These are phyloP conservation scores for Euphonia xanthogaster DNA, from an alignment of 2,797 vertebrate genomes.

Conservation along the genomic window DNA sequence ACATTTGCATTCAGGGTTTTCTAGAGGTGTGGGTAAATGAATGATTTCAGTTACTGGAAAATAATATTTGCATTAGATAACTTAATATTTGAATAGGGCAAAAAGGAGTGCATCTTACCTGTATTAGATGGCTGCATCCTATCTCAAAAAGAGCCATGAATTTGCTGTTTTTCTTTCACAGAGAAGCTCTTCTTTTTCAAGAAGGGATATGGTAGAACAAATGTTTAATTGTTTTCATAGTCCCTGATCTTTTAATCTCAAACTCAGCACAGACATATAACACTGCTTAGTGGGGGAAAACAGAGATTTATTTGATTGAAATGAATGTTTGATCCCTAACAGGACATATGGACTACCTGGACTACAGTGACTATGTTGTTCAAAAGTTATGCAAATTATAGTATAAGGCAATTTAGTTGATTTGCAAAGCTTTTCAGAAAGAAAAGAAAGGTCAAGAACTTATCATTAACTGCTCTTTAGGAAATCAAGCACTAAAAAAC, in stretches of 20 bases:
- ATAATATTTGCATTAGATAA: slow-evolving; percentile 56
- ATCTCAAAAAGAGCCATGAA: slow-evolving; percentile 6
- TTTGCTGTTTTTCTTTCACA: not conserved
- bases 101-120: slow-evolving; percentile 37
- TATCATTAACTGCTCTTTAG: not conserved
- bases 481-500: not conserved
- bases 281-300: slow-evolving; percentile 3
- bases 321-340: slow-evolving; percentile 17
- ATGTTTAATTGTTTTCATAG: slow-evolving; percentile 19
- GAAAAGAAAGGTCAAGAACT: not conserved
- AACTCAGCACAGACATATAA: not conserved
- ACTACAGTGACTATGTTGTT: slow-evolving; percentile 28
- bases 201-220: not conserved
- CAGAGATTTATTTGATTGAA: slow-evolving; percentile 45
- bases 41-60: slow-evolving; percentile 50
- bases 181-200: slow-evolving; percentile 8
- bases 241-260: slow-evolving; percentile 54
- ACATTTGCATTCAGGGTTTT: slow-evolving; percentile 5
- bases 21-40: slow-evolving; percentile 11
- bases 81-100: slow-evolving; percentile 44
- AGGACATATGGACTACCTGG: not conserved
- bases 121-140: slow-evolving; percentile 33
- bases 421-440: not conserved
- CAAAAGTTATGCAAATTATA: not conserved
- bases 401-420: not conserved